Conservation (phyloP, 2,888 invertebrate genomes). For the Apodemia zela region DNA sequence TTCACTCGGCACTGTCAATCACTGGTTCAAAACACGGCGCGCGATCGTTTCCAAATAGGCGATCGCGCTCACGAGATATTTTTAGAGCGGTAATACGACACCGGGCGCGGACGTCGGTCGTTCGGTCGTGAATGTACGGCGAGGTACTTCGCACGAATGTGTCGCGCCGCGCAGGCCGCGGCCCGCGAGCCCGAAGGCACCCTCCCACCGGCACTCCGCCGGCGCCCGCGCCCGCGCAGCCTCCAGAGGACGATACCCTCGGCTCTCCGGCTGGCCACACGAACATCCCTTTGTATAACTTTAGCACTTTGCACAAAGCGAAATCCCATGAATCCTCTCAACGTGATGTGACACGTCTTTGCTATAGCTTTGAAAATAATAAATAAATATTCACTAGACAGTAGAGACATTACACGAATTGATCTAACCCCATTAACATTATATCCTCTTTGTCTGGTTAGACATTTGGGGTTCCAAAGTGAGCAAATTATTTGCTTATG, state of each 20-base stretch:
- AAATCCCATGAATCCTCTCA: conserved; percentile 20
- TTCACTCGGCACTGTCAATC: conserved; percentile 78
- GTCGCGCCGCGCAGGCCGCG: conserved; percentile 31
- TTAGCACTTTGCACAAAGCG: conserved; percentile 29
- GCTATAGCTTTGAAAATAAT: no score
- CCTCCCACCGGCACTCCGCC: conserved; percentile 28
- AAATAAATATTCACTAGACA: no score
- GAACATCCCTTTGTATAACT: conserved; percentile 47
- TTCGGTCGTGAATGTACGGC: conserved; percentile 59
- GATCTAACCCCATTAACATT: no score
- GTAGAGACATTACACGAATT: no score
- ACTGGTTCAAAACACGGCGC: conserved; percentile 77
- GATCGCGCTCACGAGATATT: conserved; percentile 75
- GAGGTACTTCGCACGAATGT: conserved; percentile 68
- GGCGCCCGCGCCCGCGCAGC: conserved; percentile 42
- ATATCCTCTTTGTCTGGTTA: no score
- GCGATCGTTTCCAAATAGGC: conserved; percentile 77
- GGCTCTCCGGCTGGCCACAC: conserved; percentile 32
- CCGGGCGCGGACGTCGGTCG: conserved; percentile 69
- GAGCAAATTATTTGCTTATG: no score
- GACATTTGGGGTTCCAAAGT: no score
- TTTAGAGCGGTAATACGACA: conserved; percentile 79
- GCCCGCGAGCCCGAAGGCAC: conserved; percentile 25
- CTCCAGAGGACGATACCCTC: conserved; percentile 68
- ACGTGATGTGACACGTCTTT: not conserved